Evolutionary conservation across 2,888 invertebrate genomes (phyloP).

Genomic region (Eupithecia subumbrata): DNA sequence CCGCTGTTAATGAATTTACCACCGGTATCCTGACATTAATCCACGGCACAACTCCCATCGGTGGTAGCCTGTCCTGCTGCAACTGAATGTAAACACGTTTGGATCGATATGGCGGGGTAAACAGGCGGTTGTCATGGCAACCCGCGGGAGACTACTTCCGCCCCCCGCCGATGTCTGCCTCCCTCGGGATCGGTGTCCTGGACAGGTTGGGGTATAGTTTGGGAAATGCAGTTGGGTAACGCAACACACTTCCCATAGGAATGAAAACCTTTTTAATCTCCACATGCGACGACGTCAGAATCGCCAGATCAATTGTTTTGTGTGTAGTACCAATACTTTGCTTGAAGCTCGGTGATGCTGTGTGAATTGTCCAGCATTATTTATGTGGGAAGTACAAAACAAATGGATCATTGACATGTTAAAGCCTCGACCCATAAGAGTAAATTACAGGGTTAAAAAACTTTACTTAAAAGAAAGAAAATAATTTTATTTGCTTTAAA

Average conservation of each 20-base stretch:
- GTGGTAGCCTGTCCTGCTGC: constrained; percentile 41
- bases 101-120: constrained; percentile 81
- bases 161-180: constrained; percentile 49
- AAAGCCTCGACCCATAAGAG: too few relatives aligned
- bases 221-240: constrained; percentile 22
- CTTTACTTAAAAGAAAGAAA: too few relatives aligned
- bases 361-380: too few relatives aligned
- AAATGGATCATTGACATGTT: too few relatives aligned
- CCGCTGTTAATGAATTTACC: constrained; percentile 5
- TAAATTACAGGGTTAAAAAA: neutral
- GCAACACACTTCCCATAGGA: neutral
- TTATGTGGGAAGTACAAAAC: too few relatives aligned
- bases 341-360: too few relatives aligned
- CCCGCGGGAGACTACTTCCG: constrained; percentile 73
- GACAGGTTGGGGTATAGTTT: constrained; percentile 48
- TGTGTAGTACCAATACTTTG: too few relatives aligned
- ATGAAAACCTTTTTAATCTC: neutral
- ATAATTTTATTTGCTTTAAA: too few relatives aligned
- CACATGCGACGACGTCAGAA: neutral
- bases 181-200: constrained; percentile 61
- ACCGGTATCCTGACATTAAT: neutral
- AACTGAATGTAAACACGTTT: constrained; percentile 70
- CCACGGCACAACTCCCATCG: neutral
- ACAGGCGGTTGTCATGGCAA: constrained; percentile 81
- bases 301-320: neutral